These are phyloP conservation scores for Scaeva pyrastri DNA, from an alignment of 2,888 invertebrate species.

Conservation along the genomic window DNA sequence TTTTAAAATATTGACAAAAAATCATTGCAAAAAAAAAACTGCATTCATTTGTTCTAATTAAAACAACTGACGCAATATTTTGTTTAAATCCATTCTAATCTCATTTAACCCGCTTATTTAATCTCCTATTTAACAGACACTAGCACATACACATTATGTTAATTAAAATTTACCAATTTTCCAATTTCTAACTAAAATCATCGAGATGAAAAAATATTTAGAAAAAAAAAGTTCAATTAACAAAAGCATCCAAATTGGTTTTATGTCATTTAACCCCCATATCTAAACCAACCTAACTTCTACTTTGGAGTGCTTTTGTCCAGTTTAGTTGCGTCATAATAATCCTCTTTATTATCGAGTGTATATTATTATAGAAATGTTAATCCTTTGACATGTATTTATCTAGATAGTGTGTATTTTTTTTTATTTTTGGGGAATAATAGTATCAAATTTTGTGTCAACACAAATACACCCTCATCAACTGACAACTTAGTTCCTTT, in stretches of 20 bases:
- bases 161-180: constrained; percentile 13
- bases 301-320: background rate
- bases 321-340: constrained; percentile 6
- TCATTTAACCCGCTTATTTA: constrained; percentile 15
- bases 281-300: too few relatives aligned
- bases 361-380: background rate
- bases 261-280: background rate
- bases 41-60: constrained; percentile 4
- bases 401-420: background rate
- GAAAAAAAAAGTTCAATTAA: background rate
- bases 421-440: background rate
- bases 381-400: background rate
- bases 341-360: constrained; percentile 1
- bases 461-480: constrained; percentile 16
- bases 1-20: background rate
- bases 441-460: background rate
- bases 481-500: background rate
- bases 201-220: too few relatives aligned
- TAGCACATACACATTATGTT: background rate
- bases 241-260: background rate
- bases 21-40: background rate
- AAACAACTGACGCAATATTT: constrained; percentile 9
- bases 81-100: constrained; percentile 26
- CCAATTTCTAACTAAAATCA: background rate
- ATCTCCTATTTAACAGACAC: background rate